Evolutionary conservation across 2,797 vertebrate genomes (phyloP).

Genomic region (Zalophus californianus): DNA sequence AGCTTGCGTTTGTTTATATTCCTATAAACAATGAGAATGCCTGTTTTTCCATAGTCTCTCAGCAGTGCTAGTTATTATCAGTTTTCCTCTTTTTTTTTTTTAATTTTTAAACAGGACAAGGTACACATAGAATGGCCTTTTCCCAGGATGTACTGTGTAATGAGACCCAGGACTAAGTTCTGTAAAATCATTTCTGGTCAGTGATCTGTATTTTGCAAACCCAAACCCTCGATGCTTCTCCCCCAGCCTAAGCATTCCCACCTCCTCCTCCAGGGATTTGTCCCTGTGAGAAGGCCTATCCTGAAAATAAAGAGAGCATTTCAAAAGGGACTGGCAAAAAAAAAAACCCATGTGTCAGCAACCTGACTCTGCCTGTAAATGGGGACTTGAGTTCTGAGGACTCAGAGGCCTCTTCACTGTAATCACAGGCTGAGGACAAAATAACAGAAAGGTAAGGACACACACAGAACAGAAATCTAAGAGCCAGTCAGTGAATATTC

Average conservation of each 20-base stretch:
- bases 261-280: not conserved
- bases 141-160: not conserved
- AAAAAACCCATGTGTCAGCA: not conserved
- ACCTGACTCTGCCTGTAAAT: not conserved
- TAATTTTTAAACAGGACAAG: not conserved
- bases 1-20: not conserved
- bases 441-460: not conserved
- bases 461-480: slow-evolving; percentile 39
- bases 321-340: not conserved
- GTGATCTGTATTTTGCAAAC: not conserved
- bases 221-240: not conserved
- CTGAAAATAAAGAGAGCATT: slow-evolving; percentile 11
- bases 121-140: not conserved
- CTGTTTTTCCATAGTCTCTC: not conserved
- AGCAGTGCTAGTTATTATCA: not conserved
- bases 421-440: not conserved
- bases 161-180: not conserved
- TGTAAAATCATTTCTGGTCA: not conserved
- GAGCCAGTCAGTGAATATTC: not conserved
- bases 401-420: not conserved
- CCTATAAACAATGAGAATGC: not conserved
- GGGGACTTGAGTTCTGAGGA: not conserved
- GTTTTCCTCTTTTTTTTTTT: not conserved
- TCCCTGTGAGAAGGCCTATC: not conserved
- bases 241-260: not conserved